Evolutionary conservation across 2,797 vertebrate genomes (phyloP), one percentile per base, ranked within the genome.

Genomic region (Monodelphis domestica): DNA sequence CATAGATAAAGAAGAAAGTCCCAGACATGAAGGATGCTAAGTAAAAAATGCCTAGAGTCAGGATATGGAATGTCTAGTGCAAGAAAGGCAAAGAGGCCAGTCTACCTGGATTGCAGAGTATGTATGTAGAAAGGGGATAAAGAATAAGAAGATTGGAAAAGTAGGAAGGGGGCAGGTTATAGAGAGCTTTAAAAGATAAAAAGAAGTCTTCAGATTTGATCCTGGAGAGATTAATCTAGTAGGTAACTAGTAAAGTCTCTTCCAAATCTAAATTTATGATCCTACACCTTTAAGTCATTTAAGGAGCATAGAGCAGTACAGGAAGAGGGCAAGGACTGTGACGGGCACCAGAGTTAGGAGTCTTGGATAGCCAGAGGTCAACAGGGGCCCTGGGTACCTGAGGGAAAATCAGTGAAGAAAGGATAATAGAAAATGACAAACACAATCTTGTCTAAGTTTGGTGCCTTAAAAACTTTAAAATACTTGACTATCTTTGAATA

Each of bases 401-500:
- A 33, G 12, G 30, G 33, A 59, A 12, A 59, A 59, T 70, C 59
- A 70, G 14, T n/a, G 33, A 70, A 70, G 33, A 70, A 70, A 70
- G 33, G 59, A 70, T n/a, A 15, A 70, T 70, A 17, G 33, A n/a
- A 70, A 14, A 70, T 70, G 33, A 38, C 5, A n/a, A 63, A 63
- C 33, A 33, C 59, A 63, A 63, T 63, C 33, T 63, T 59, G 57
- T 10, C 30, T n/a, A 17, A 14, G 33, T 4, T 63, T 63, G 33
- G 59, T 63, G 12, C 59, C 17, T n/a, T 63, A 63, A 63, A 63
- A 33, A n/a, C 33, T 17, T n/a, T n/a, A 63, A 70, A 70, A 70
- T 63, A 89, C 2, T 12, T 28, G n/a, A 91, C 2, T 91, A 90
- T 45, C 91, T 51, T n/a, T 21, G 17, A 96, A 96, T 97, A 97